These are phyloP conservation scores for Ceratosolen fusciceps DNA, from an alignment of 1,140 invertebrate species.

Conservation along the genomic window DNA sequence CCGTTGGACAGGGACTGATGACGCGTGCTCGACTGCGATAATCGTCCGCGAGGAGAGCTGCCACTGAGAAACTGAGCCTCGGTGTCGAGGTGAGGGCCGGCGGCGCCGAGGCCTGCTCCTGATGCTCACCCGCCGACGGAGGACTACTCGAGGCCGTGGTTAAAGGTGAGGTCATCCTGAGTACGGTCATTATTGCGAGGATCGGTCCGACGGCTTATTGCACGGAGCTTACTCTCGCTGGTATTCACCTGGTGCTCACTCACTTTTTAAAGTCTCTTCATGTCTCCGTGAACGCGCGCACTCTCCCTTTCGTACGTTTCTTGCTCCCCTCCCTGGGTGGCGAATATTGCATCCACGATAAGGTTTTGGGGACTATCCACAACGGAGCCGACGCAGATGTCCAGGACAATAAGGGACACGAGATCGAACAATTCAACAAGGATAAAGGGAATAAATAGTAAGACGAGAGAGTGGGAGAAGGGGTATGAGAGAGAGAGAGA, in stretches of 20 bases:
- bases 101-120: slow-evolving; percentile 51
- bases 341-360: too few relatives aligned
- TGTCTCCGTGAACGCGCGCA: slow-evolving; percentile 21
- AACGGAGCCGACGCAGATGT: not conserved
- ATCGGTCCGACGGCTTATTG: not conserved
- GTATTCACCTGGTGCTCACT: not conserved
- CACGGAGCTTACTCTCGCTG: not conserved
- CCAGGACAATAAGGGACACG: not conserved
- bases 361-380: not conserved
- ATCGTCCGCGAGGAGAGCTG: slow-evolving; percentile 68
- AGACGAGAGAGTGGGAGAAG: not conserved
- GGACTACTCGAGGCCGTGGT: slow-evolving; percentile 65
- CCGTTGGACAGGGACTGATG: not conserved
- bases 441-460: not conserved
- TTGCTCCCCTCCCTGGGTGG: too few relatives aligned
- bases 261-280: slow-evolving; percentile 16
- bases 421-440: too few relatives aligned
- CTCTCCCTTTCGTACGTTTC: not conserved
- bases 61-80: slow-evolving; percentile 72
- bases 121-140: slow-evolving; percentile 50
- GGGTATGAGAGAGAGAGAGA: not conserved
- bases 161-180: slow-evolving; percentile 67
- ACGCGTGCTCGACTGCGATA: not conserved
- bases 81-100: slow-evolving; percentile 56
- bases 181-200: slow-evolving; percentile 62